A percentile compares a stretch with the other conserved stretches of the same genome.
phyloP scores from a whole-genome alignment of 2,113 vertebrate genomes.

The Trogon surrucura region DNA sequence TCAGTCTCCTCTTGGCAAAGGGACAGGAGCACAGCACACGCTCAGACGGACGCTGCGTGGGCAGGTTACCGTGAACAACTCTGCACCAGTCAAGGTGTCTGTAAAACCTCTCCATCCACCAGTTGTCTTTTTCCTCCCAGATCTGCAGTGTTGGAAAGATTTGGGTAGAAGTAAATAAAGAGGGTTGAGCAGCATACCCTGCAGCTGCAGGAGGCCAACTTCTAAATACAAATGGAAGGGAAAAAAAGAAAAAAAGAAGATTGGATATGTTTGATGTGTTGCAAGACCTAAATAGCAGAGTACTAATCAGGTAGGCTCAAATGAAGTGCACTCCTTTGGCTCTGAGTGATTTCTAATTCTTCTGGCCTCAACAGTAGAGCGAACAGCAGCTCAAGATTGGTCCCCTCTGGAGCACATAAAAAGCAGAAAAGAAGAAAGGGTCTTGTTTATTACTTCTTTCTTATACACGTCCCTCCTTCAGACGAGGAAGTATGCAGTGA shows the following conservation, averaged over 20 bases:
- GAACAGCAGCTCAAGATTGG: neutral
- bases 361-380: neutral
- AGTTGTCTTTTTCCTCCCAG: neutral
- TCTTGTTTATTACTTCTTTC: constrained; percentile 1
- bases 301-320: neutral
- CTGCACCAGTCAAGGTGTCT: neutral
- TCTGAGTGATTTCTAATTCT: neutral
- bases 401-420: constrained; percentile 17
- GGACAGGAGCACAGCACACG: neutral
- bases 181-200: neutral
- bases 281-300: neutral
- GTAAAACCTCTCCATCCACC: neutral
- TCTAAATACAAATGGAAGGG: neutral
- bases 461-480: neutral
- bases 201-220: neutral
- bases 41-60: neutral
- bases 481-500: constrained; percentile 16
- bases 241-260: neutral
- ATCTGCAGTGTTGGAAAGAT: neutral
- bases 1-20: neutral
- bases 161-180: neutral
- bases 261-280: neutral
- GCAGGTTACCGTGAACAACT: neutral
- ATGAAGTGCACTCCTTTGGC: neutral
- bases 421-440: neutral